Percentiles rank a stretch among this genome's conserved stretches.
phyloP scores from a whole-genome alignment of 2,113 vertebrate genomes.

The Solea solea region DNA sequence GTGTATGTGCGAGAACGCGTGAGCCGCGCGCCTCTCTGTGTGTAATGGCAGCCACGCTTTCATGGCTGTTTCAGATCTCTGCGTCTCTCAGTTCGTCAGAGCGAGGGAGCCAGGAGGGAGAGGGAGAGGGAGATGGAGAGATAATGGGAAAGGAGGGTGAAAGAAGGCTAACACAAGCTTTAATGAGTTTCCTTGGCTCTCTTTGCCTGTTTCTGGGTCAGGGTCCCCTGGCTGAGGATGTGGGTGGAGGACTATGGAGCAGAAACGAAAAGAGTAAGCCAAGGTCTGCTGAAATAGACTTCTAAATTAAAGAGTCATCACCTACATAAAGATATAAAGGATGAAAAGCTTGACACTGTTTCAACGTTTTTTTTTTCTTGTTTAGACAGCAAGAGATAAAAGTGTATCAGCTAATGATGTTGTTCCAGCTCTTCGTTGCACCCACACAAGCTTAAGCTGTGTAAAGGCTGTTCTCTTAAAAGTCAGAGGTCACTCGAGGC shows the following conservation, averaged over 20 bases:
- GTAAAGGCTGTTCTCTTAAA: slow-evolving; percentile 7
- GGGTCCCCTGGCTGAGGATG: slow-evolving; percentile 70
- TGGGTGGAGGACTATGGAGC: slow-evolving; percentile 65
- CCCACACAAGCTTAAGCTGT: slow-evolving; percentile 19
- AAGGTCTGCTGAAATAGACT: slow-evolving; percentile 53
- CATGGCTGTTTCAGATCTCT: slow-evolving; percentile 76
- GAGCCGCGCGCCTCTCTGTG: slow-evolving; percentile 32
- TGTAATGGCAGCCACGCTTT: slow-evolving; percentile 56
- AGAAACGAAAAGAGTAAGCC: slow-evolving; percentile 48
- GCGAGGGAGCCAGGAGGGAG: slow-evolving; percentile 58
- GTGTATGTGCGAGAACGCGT: slow-evolving; percentile 28
- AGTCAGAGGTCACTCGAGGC: slow-evolving; percentile 53
- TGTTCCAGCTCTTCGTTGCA: slow-evolving; percentile 13
- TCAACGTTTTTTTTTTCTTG: slow-evolving; percentile 6
- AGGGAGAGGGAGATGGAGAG: slow-evolving; percentile 52
- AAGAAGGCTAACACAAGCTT: slow-evolving; percentile 71
- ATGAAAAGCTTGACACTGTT: slow-evolving; percentile 27
- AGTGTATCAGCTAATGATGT: slow-evolving; percentile 10
- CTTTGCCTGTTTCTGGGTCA: slow-evolving; percentile 78
- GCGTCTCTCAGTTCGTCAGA: slow-evolving; percentile 62
- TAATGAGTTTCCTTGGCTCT: slow-evolving; percentile 77
- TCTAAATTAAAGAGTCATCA: slow-evolving; percentile 59
- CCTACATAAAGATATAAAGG: slow-evolving; percentile 34
- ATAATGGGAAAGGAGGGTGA: slow-evolving; percentile 71
- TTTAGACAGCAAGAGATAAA: slow-evolving; percentile 24